These are phyloP conservation scores for Orussus abietinus DNA, from an alignment of 1,140 invertebrate genomes.

Conservation along the genomic window DNA sequence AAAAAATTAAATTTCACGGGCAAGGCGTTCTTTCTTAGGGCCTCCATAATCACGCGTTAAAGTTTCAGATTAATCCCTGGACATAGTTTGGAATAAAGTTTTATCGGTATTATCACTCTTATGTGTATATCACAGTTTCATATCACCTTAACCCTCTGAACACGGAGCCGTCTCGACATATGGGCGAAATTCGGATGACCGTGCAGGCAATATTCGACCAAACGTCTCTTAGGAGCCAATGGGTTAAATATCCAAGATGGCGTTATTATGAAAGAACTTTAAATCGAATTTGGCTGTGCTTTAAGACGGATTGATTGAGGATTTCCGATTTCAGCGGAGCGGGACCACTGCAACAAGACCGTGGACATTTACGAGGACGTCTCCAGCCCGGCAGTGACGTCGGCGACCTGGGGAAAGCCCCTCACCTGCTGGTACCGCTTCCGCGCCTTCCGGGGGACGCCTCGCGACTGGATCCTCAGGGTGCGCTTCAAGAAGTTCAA, in stretches of 20 bases:
- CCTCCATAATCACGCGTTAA: too few relatives aligned
- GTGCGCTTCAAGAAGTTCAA: slow-evolving; percentile 91
- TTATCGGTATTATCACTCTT: too few relatives aligned
- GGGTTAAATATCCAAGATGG: background rate
- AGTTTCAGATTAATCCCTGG: too few relatives aligned
- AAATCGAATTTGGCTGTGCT: background rate
- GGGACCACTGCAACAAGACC: slow-evolving; percentile 86
- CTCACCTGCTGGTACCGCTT: slow-evolving; percentile 87
- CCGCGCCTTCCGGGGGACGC: slow-evolving; percentile 74
- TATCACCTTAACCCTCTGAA: too few relatives aligned
- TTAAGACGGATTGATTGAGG: too few relatives aligned
- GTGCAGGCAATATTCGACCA: too few relatives aligned
- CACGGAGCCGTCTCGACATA: too few relatives aligned
- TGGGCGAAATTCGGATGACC: too few relatives aligned
- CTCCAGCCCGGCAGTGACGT: slow-evolving; percentile 75
- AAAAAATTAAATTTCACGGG: too few relatives aligned
- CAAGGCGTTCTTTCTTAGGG: too few relatives aligned
- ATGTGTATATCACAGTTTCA: too few relatives aligned
- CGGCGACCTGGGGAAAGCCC: slow-evolving; percentile 75
- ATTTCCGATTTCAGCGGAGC: slow-evolving; percentile 55
- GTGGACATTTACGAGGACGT: slow-evolving; percentile 90
- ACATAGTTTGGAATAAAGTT: too few relatives aligned
- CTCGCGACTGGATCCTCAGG: slow-evolving; percentile 82
- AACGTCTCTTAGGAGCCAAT: slow-evolving; percentile 8
- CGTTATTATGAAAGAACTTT: slow-evolving; percentile 4